Evolutionary conservation across 2,113 vertebrate species (phyloP).

Genomic region (Antechinus flavipes): DNA sequence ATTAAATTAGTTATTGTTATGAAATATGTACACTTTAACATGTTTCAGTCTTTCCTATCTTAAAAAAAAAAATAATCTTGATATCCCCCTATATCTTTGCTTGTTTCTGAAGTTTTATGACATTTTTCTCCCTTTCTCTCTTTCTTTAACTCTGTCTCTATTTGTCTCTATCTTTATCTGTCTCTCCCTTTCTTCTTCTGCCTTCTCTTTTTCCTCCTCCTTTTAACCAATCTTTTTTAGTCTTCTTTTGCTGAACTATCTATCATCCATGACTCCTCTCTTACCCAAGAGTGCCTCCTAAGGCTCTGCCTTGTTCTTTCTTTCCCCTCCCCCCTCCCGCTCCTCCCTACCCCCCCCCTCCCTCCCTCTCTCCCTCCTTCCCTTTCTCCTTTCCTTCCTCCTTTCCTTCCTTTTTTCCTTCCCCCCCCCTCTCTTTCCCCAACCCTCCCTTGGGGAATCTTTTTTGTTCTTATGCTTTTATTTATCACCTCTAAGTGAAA

Average conservation of each 20-base stretch:
- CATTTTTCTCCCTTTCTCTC: neutral
- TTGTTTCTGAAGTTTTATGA: neutral
- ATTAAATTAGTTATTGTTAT: neutral
- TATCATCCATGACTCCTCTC: neutral
- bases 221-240: neutral
- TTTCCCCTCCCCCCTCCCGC: no score
- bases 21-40: neutral
- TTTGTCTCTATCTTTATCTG: no score
- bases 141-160: neutral
- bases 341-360: no score
- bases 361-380: no score
- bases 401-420: no score
- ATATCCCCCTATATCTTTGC: neutral
- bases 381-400: neutral
- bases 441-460: neutral
- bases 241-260: neutral
- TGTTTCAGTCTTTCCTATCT: neutral
- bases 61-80: conserved; percentile 50
- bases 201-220: neutral
- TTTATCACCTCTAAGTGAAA: conserved; percentile 2
- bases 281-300: neutral
- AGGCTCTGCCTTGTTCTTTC: neutral
- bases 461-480: neutral
- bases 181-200: no score
- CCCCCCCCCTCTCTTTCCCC: neutral